These are phyloP conservation scores for Nyctereutes procyonoides DNA, from an alignment of 2,113 vertebrate genomes.

Conservation along the genomic window DNA sequence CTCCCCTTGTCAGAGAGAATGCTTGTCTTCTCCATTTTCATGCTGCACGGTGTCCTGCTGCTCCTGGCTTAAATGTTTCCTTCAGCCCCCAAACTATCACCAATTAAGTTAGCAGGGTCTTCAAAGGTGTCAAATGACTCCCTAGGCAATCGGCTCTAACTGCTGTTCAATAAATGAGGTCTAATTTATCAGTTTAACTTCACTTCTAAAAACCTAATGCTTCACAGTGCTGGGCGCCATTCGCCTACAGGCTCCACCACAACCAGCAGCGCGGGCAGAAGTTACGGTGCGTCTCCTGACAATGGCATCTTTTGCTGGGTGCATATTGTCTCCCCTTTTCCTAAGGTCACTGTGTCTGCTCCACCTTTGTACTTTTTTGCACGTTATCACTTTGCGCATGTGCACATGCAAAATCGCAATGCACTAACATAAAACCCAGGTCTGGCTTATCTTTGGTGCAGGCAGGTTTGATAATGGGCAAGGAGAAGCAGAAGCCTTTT, in stretches of 20 bases:
- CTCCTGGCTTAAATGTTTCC: conserved; percentile 92
- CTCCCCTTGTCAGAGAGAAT: conserved; percentile 95
- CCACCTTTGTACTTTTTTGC: not conserved
- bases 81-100: conserved; percentile 93
- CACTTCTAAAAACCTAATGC: conserved; percentile 92
- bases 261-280: conserved; percentile 54
- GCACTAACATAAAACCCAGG: not conserved
- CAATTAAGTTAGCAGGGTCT: conserved; percentile 96
- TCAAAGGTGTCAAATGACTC: conserved; percentile 93
- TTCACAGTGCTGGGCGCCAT: conserved; percentile 85
- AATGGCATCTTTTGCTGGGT: conserved; percentile 37
- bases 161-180: conserved; percentile 98
- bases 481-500: not conserved
- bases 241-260: conserved; percentile 82
- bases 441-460: not conserved
- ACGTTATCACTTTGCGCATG: not conserved
- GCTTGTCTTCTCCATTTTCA: conserved; percentile 96
- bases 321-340: conserved; percentile 44
- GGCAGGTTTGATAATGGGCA: not conserved
- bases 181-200: conserved; percentile 99
- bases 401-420: not conserved
- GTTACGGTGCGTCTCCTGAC: conserved; percentile 70
- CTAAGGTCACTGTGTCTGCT: conserved; percentile 21
- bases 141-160: conserved; percentile 93
- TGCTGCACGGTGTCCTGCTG: conserved; percentile 90